phyloP scores from a whole-genome alignment of 1,140 invertebrate species.

The Condylostylus longicornis region DNA sequence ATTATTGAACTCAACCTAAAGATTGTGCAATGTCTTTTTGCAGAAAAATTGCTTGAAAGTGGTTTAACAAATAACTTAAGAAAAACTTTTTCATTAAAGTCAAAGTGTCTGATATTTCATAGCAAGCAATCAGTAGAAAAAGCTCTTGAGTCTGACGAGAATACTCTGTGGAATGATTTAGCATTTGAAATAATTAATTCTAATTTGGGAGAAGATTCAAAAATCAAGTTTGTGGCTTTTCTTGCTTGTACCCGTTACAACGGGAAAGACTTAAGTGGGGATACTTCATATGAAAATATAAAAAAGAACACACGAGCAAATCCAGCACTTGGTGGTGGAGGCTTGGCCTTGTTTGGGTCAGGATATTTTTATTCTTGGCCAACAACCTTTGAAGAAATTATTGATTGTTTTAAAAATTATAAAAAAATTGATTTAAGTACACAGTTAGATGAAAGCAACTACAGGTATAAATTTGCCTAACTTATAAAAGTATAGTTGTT shows the following conservation, averaged over 20 bases:
- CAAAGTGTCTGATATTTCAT: slow-evolving; percentile 49
- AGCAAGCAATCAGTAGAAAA: slow-evolving; percentile 53
- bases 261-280: slow-evolving; percentile 38
- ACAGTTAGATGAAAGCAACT: slow-evolving; percentile 79
- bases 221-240: slow-evolving; percentile 74
- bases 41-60: slow-evolving; percentile 73
- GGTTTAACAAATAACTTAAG: slow-evolving; percentile 50
- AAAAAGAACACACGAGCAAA: slow-evolving; percentile 63
- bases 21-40: slow-evolving; percentile 71
- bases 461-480: too few species aligned
- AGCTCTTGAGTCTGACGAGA: slow-evolving; percentile 56
- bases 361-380: slow-evolving; percentile 88
- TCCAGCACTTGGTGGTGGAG: slow-evolving; percentile 76
- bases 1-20: slow-evolving; percentile 63
- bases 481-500: too few species aligned
- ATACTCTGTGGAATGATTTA: slow-evolving; percentile 71
- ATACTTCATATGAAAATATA: slow-evolving; percentile 56
- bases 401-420: slow-evolving; percentile 38
- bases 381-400: slow-evolving; percentile 49
- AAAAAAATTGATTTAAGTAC: slow-evolving; percentile 47
- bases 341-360: slow-evolving; percentile 77
- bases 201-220: slow-evolving; percentile 36
- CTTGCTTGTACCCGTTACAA: slow-evolving; percentile 72
- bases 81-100: slow-evolving; percentile 64
- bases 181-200: slow-evolving; percentile 62